Evolutionary conservation across 2,113 vertebrate species (phyloP).

Genomic region (Ceyx melanurus): DNA sequence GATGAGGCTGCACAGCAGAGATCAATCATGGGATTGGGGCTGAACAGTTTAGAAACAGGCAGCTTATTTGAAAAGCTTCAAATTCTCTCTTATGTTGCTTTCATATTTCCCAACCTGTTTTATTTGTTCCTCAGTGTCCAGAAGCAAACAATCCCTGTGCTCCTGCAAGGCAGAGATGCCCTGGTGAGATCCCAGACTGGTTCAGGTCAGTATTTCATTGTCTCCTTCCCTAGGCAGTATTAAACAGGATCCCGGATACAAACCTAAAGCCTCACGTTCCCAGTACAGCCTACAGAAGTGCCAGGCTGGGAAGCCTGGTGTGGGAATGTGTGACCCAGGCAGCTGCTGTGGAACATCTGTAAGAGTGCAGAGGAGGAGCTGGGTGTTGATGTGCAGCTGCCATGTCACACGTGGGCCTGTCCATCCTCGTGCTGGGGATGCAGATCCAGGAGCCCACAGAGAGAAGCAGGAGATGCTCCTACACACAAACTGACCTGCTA

Average conservation of each 20-base stretch:
- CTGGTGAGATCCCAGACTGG: conserved; percentile 94
- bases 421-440: not conserved
- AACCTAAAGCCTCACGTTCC: not conserved
- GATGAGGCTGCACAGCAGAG: not conserved
- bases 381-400: not conserved
- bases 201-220: conserved; percentile 82
- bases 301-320: not conserved
- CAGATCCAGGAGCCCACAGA: not conserved
- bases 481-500: rapidly evolving
- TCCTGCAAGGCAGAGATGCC: conserved; percentile 87
- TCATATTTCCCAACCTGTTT: not conserved
- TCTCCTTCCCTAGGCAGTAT: not conserved
- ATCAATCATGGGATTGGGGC: not conserved
- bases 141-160: conserved; percentile 85
- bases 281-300: not conserved
- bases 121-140: conserved; percentile 81
- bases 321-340: not conserved
- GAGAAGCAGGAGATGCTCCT: not conserved
- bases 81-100: not conserved
- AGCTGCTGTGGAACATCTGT: not conserved
- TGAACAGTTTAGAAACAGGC: not conserved
- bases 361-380: not conserved
- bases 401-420: rapidly evolving
- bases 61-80: not conserved
- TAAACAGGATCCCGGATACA: too few relatives aligned